Conservation (phyloP, 2,797 vertebrate species). For the Chrosomus eos region DNA sequence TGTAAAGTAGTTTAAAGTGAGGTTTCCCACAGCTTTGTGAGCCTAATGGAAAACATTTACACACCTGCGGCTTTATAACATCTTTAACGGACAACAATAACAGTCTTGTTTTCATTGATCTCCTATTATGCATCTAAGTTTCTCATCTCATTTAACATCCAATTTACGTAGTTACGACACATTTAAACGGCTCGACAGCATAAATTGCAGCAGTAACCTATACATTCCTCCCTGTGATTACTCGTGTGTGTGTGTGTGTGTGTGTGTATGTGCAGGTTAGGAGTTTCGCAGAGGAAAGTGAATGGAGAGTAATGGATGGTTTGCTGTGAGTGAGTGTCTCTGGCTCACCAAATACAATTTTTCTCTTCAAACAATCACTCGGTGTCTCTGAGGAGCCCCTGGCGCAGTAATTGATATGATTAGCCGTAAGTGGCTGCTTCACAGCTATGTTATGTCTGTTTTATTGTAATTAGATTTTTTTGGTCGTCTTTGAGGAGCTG, state of each 20-base stretch:
- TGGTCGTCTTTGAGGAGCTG: conserved; percentile 66
- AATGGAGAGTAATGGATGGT: conserved; percentile 77
- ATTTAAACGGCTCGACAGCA: conserved; percentile 13
- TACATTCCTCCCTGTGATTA: conserved; percentile 18
- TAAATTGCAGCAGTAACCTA: neutral
- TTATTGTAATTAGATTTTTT: conserved; percentile 73
- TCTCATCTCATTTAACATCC: conserved; percentile 23
- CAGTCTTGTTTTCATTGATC: neutral
- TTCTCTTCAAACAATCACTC: conserved; percentile 66
- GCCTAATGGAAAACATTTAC: conserved; percentile 18
- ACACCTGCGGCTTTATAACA: conserved; percentile 3
- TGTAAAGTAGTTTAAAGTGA: conserved; percentile 1
- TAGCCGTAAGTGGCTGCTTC: conserved; percentile 74
- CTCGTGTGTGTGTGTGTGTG: conserved; percentile 6
- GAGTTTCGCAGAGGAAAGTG: conserved; percentile 68
- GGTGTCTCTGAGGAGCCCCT: conserved; percentile 57
- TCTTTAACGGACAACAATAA: conserved; percentile 17
- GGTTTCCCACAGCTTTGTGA: neutral
- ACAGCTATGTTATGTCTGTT: conserved; percentile 72
- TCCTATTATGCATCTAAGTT: neutral
- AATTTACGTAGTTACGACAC: conserved; percentile 26
- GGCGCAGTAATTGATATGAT: conserved; percentile 73
- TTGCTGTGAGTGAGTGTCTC: conserved; percentile 84
- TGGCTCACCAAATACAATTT: conserved; percentile 58
- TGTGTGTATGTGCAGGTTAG: neutral